Evolutionary conservation across 2,797 vertebrate species (phyloP), one percentile per base, ranked within the genome.

Genomic region (Gorsachius magnificus): DNA sequence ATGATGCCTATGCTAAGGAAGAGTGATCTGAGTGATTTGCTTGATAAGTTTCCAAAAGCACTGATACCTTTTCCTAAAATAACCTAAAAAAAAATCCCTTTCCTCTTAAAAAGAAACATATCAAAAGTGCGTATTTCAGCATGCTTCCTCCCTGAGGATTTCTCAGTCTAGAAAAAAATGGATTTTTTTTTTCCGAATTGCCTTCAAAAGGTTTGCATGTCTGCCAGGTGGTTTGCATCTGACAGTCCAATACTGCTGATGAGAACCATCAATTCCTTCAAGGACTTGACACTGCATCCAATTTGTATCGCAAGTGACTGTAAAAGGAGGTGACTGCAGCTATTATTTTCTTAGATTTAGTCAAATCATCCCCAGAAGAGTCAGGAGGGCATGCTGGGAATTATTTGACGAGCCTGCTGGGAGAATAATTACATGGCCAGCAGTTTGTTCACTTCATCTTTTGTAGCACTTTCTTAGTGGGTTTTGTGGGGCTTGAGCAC

Each of bases 401-500:
- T 63, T 80, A 38, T 85, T 85, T 94, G 87, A 92, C 87, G 75
- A 90, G 60, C 57, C 82, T 91, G 76, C 79, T 94, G 89, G 16
- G 84, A 89, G 53, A 95, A 92, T 89, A 94, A 93, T 91, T 90
- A 72, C 50, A 48, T 10, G 61, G 91, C 71, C 6, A 11, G 69
- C 54, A 81, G 89, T 80, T 91, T 66, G 54, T 68, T 95, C 6
- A 0, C 19, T 46, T 91, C 80, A 82, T 75, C 57, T 78, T 85
- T 66, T 71, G 72, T 29, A 75, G 72, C 33, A 38, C 43, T 84
- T 89, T 20, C 64, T 78, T 54, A 29, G 53, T 3, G 15, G 60
- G 6, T 78, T 91, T 83, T 87, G 26, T 89, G 71, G 53, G 69
- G 57, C 65, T 78, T 54, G 69, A 93, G 28, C 38, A 45, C 79